Base-by-base conservation (phyloP, 2,113 vertebrate genomes). In the Microcebus jonahi region DNA sequence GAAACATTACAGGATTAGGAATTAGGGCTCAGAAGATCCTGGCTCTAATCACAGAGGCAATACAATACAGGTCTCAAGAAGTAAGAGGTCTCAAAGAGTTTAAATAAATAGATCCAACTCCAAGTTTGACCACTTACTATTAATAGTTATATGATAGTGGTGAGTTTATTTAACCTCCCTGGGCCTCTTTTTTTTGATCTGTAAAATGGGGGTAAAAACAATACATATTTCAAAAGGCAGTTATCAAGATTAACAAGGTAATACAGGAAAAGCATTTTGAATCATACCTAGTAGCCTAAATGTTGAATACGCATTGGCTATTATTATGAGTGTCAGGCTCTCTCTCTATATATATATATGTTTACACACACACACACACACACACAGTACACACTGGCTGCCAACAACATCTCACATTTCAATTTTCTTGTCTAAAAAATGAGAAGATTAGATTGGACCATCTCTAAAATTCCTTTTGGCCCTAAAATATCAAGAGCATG, bases 191-290 rank as follows among this genome's bases (percentile, higher is more conserved):
- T 67, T 84, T 50, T 21, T 20, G 9, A 18, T 39, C 6, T 50
- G 53, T 65, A 36, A 94, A 90, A 82, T 83, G 75, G 31, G 12
- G 3, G 77, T 81, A 61, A 59, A 91, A 93, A 79, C 14, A 89
- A 85, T 23, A 75, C 5, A 23, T 11, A 75, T n/a, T 39, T 73
- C 50, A 75, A 73, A 70, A 50, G 20, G n/a, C 31, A 73, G 27
- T 45, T 48, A 81, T 63, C 59, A 89, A 36, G 31, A 59, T 77
- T 94, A 96, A 81, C 17, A 70, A 95, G 29, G 21, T 61, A 91
- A 87, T 53, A 93, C 17, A 48, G 10, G 20, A 83, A 88, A 90
- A 88, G 39, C 6, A 68, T 87, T 96, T 92, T 73, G 57, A 92
- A 80, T 80, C 71, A 88, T 27, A 88, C 8, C 17, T 42, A 89